These are phyloP conservation scores for Toxotes jaculatrix DNA, from an alignment of 2,113 vertebrate species.

Conservation along the genomic window DNA sequence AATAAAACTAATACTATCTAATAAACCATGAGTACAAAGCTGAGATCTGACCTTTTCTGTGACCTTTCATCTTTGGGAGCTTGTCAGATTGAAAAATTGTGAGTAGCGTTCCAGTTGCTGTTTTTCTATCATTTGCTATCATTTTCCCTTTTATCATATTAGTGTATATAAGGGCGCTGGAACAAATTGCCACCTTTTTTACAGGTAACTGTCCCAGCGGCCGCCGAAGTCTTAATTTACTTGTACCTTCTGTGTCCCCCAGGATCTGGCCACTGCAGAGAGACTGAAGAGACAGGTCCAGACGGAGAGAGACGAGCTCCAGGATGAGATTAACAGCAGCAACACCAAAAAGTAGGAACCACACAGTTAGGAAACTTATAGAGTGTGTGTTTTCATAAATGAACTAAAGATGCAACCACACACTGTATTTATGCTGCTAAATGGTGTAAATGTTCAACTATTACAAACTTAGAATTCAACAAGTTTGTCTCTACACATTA, in stretches of 20 bases:
- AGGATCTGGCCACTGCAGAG: constrained; percentile 94
- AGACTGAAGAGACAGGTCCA: constrained; percentile 92
- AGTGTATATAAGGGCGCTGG: too few species aligned
- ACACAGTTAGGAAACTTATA: not conserved
- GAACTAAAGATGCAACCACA: not conserved
- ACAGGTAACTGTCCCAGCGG: not conserved
- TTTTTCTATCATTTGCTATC: too few species aligned
- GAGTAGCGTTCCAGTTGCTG: not conserved
- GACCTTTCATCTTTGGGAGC: too few species aligned
- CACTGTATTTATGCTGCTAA: not conserved
- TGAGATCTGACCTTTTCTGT: not conserved
- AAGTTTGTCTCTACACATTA: not conserved
- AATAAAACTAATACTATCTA: not conserved
- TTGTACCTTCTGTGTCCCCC: constrained; percentile 33
- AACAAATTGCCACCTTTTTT: not conserved
- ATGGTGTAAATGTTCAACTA: not conserved
- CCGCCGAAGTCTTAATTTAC: not conserved
- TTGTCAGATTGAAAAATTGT: too few species aligned
- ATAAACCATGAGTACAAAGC: not conserved
- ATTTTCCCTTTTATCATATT: too few species aligned
- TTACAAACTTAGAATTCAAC: not conserved
- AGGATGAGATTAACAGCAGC: constrained; percentile 92
- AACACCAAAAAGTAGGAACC: constrained; percentile 90
- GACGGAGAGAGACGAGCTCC: constrained; percentile 94
- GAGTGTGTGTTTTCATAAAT: not conserved